These are phyloP conservation scores for Agapornis roseicollis DNA, from an alignment of 2,113 vertebrate species.

Conservation along the genomic window DNA sequence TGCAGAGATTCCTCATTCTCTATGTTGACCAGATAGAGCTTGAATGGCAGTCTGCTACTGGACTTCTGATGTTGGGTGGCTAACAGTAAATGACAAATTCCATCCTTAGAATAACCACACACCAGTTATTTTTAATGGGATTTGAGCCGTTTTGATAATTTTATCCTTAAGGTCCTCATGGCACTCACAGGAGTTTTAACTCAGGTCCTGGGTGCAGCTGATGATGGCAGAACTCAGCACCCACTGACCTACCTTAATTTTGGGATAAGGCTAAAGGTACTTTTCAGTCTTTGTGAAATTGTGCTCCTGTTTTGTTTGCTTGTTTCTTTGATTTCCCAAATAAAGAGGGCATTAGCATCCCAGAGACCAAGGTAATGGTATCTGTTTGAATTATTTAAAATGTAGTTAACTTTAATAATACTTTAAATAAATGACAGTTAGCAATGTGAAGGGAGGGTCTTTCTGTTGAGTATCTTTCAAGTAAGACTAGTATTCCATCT, in stretches of 20 bases:
- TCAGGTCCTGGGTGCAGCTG: background rate
- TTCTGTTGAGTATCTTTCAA: background rate
- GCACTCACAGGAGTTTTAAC: background rate
- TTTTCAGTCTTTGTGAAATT: background rate
- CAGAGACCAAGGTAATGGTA: background rate
- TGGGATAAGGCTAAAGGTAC: background rate
- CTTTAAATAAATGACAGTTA: background rate
- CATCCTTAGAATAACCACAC: background rate
- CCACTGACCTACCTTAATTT: background rate
- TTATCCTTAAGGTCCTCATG: background rate
- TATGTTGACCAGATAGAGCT: background rate
- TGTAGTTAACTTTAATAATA: background rate
- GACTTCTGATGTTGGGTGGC: background rate
- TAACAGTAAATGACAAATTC: background rate
- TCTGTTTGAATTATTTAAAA: conserved; percentile 22
- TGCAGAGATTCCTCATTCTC: background rate
- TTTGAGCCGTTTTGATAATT: background rate
- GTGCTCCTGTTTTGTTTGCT: background rate
- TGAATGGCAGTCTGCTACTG: background rate
- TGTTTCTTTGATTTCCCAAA: background rate
- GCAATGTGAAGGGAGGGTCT: background rate
- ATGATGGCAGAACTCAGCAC: background rate
- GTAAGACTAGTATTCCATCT: background rate
- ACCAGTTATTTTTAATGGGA: background rate
- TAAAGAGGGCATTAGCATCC: background rate